Base-by-base conservation (phyloP, 2,888 invertebrate genomes). In the Cylloceria caligata region DNA sequence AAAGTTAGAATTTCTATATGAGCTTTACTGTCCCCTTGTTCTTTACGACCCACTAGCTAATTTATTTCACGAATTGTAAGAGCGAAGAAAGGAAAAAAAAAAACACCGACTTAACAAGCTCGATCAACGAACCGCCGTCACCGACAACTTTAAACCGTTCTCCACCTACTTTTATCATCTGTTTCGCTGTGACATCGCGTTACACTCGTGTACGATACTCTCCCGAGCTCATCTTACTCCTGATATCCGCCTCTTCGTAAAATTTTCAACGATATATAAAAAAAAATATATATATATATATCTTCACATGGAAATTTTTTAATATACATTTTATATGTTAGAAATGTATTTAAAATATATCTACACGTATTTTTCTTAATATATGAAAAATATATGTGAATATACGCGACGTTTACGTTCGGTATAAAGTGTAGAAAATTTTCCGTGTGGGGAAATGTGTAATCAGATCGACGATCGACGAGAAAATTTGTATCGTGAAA, bases 1-100 rank as follows among this genome's bases (percentile, higher is more conserved):
- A 79, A 69, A 65, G 47, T 9, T 52, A 30, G 16, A 39, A 76
- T 81, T 76, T 76, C 64, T 68, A 62, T 73, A 47, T 49, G 62
- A 73, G 68, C 67, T 77, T 68, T 47, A 68, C 62, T 77, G 62
- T 57, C 34, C 27, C 68, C 65, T 64, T 57, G 39, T 60, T 73
- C 34, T 39, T 73, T 47, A 73, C 34, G 45, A 73, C 64, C 62
- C 62, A 68, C 52, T 62, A 55, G 30, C 21, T 57, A 30, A 71
- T 71, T 57, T 57, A 45, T 71, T 71, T 13, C 30, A 71, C 24
- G 57, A 57, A 57, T 11, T 42, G 13, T 45, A 3, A 27, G 16
- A 24, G 71, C 69, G 69, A 69, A 42, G 27, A 24, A 55, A 27
- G 16, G 39, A 42, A n/a, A 39, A 45, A 42, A 19, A 71, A 45